Conservation (phyloP, 2,113 vertebrate genomes). For the Thunnus maccoyii region DNA sequence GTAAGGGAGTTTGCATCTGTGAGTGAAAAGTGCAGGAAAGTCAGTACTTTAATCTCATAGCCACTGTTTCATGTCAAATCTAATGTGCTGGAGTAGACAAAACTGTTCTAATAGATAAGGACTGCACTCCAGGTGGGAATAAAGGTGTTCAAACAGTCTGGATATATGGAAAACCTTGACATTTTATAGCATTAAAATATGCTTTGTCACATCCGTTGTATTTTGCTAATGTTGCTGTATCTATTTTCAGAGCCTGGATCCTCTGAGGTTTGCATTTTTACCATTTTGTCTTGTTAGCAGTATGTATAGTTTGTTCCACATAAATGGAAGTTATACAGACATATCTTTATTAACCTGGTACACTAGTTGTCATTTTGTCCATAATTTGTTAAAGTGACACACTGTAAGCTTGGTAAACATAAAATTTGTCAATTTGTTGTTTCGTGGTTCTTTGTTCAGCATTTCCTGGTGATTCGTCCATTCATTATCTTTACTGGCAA, state of each 20-base stretch:
- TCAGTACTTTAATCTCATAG: background rate
- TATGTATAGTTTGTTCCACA: too few species aligned
- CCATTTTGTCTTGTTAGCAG: background rate
- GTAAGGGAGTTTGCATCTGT: background rate
- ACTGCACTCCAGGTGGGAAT: background rate
- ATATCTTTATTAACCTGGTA: background rate
- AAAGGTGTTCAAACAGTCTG: background rate
- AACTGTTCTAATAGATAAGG: background rate
- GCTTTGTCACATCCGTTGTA: background rate
- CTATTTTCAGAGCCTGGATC: background rate
- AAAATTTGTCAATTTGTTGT: background rate
- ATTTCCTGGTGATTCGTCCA: background rate
- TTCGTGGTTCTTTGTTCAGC: too few species aligned
- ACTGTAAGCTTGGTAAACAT: background rate
- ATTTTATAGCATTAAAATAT: background rate
- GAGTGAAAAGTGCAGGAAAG: background rate
- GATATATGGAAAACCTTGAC: too few species aligned
- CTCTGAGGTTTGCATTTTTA: background rate
- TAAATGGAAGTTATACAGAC: background rate
- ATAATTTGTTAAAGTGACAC: background rate
- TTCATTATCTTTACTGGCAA: background rate
- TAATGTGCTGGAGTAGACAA: background rate
- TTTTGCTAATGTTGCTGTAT: background rate
- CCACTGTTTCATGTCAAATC: background rate
- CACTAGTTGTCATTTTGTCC: background rate